Base-by-base conservation (phyloP, 2,113 vertebrate genomes). In the Esox niger region DNA sequence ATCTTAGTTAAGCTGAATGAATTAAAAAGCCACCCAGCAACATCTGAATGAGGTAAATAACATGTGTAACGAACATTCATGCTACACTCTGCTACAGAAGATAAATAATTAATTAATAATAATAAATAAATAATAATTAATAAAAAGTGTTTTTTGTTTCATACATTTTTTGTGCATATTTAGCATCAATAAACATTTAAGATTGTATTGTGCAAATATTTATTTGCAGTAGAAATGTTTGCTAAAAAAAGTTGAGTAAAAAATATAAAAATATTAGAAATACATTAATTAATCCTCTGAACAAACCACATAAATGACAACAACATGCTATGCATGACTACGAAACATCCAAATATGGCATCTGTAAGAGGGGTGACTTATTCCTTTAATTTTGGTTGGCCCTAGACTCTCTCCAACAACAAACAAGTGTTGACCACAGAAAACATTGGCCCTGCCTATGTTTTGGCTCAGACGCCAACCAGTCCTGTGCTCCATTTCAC, bases 381-480 rank as follows among this genome's bases (percentile, higher is more conserved):
- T 21, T 27, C 23, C 30, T 33, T 61, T 61, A 0, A 31, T 61
- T 61, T 31, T 8, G 7, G 17, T n/a, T 33, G 31, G 15, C 58
- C 31, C 17, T 3, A 61, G 9, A 29, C 29, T 10, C 20, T 17
- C 15, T 2, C 29, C 20, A 58, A 30, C 31, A 21, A 32, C 58
- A 61, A 61, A 61, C 31, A 21, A 32, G 30, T 11, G 31, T 21
- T 30, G n/a, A 52, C n/a, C n/a, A 52, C 47, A 27, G 31, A 61
- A 70, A 61, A 72, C 62, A 35, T 17, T 11, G 30, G 17, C 15
- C 33, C 33, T 69, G 69, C 62, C 61, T 54, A 58, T 77, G 62
- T 32, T 70, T 62, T 26, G 62, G 73, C 79, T 58, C 73, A 33
- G 55, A 27, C 43, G 29, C 30, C n/a, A 21, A 43, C n/a, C 47